A percentile compares a stretch with the other conserved stretches of the same genome.
Evolutionary conservation across 2,113 vertebrate species (phyloP).

Genomic region (Leuciscus idus): DNA sequence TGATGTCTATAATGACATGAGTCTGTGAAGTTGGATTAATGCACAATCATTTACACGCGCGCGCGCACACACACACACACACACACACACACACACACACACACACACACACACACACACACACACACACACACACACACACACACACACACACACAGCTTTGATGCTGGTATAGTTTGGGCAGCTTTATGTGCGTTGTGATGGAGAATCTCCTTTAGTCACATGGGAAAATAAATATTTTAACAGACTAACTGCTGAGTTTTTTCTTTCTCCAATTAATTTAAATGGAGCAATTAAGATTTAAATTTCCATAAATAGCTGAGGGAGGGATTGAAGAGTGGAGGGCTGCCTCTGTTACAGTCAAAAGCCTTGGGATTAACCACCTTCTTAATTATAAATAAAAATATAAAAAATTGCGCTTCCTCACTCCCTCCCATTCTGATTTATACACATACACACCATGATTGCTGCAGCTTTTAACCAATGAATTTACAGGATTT

Average conservation of each 20-base stretch:
- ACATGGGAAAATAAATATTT: slow-evolving; percentile 58
- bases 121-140: neutral
- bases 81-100: neutral
- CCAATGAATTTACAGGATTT: neutral
- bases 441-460: neutral
- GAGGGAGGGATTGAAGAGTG: slow-evolving; percentile 45
- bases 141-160: slow-evolving; percentile 20
- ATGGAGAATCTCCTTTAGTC: slow-evolving; percentile 34
- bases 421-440: neutral
- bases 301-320: slow-evolving; percentile 65
- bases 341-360: slow-evolving; percentile 18
- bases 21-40: slow-evolving; percentile 1
- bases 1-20: neutral
- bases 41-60: neutral
- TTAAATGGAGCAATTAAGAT: slow-evolving; percentile 65
- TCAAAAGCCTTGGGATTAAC: slow-evolving; percentile 35
- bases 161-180: slow-evolving; percentile 45
- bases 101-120: neutral
- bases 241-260: slow-evolving; percentile 58
- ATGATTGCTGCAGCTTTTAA: neutral
- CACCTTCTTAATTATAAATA: slow-evolving; percentile 40
- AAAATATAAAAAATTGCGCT: slow-evolving; percentile 40
- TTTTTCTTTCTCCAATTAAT: slow-evolving; percentile 59
- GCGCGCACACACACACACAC: neutral
- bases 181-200: slow-evolving; percentile 18